Conservation (phyloP, 1,140 invertebrate genomes). For the Bombus superbus region DNA sequence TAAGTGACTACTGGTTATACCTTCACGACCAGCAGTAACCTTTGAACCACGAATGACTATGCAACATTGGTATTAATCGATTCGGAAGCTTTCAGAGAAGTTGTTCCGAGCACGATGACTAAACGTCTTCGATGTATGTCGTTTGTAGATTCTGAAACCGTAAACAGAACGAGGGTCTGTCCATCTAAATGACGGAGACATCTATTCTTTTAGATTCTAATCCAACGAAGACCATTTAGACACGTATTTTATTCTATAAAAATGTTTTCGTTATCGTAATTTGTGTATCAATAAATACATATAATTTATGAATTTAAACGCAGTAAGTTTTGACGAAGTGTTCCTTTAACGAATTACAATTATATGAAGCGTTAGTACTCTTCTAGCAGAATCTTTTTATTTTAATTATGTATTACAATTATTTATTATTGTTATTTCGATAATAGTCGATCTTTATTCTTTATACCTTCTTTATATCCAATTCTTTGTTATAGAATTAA, state of each 20-base stretch:
- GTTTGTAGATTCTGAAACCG: not conserved
- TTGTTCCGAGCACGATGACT: constrained; percentile 58
- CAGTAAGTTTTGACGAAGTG: too few relatives aligned
- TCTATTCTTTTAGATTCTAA: not conserved
- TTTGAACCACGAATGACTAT: constrained; percentile 48
- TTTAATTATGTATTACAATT: too few relatives aligned
- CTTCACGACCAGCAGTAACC: constrained; percentile 62
- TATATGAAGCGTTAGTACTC: too few relatives aligned
- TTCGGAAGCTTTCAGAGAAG: constrained; percentile 52
- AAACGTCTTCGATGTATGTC: constrained; percentile 34
- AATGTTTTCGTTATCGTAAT: not conserved
- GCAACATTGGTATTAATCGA: constrained; percentile 45
- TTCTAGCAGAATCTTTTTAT: too few relatives aligned
- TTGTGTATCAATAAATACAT: not conserved
- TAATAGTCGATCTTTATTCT: too few relatives aligned
- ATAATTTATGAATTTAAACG: too few relatives aligned
- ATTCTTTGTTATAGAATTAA: too few relatives aligned
- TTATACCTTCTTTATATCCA: too few relatives aligned
- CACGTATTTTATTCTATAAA: not conserved
- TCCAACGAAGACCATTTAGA: not conserved
- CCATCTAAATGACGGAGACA: not conserved
- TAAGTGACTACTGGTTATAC: constrained; percentile 69
- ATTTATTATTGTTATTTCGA: too few relatives aligned
- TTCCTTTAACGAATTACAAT: not conserved
- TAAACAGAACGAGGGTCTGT: not conserved